These are phyloP conservation scores for Chymomyza amoena DNA, from an alignment of 2,888 invertebrate genomes.

Conservation along the genomic window DNA sequence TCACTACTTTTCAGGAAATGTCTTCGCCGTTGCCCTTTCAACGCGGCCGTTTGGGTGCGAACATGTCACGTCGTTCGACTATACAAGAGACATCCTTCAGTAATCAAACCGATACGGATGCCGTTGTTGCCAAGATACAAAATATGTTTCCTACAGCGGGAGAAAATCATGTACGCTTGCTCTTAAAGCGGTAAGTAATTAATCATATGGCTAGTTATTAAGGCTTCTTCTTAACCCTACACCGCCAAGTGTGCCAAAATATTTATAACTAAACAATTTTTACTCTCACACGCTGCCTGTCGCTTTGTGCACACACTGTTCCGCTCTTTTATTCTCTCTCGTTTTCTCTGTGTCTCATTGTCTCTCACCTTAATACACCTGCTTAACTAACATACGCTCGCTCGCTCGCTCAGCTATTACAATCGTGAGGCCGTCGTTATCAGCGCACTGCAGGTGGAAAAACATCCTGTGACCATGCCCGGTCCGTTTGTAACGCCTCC, in stretches of 20 bases:
- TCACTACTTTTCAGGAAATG: constrained; percentile 71
- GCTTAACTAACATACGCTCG: constrained; percentile 37
- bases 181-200: constrained; percentile 90
- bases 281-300: constrained; percentile 60
- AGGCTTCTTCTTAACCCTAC: constrained; percentile 2
- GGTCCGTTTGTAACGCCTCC: constrained; percentile 89
- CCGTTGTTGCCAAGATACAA: constrained; percentile 88
- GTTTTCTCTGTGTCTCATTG: not conserved
- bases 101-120: constrained; percentile 84
- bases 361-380: constrained; percentile 17
- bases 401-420: constrained; percentile 93
- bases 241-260: not conserved
- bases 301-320: constrained; percentile 55
- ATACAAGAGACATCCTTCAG: constrained; percentile 83
- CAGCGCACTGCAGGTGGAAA: constrained; percentile 95
- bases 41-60: constrained; percentile 67
- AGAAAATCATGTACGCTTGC: constrained; percentile 91
- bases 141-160: constrained; percentile 95
- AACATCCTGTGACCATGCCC: constrained; percentile 93
- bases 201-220: not conserved
- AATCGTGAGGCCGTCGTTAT: constrained; percentile 95
- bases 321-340: not conserved
- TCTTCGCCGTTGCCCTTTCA: constrained; percentile 74
- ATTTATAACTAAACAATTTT: constrained; percentile 26
- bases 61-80: constrained; percentile 77